Conservation (phyloP, 1,140 invertebrate species). For the Saccostrea echinata region DNA sequence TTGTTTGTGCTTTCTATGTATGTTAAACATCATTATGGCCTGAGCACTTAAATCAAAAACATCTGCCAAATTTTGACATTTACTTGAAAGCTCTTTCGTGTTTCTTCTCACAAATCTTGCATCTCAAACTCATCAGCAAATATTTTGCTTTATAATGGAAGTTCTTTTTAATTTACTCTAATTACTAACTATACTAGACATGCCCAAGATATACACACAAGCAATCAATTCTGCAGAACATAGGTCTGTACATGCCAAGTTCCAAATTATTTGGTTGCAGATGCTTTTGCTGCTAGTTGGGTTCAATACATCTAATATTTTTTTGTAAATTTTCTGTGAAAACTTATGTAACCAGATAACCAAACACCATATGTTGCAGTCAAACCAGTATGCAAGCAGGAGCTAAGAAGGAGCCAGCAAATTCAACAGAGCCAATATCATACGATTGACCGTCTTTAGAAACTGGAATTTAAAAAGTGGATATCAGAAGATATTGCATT, state of each 20-base stretch:
- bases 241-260: too few relatives aligned
- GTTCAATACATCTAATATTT: neutral
- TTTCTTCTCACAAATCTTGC: conserved; percentile 17
- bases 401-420: neutral
- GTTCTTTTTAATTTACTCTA: neutral
- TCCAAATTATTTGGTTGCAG: neutral
- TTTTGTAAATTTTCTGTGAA: neutral
- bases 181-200: neutral
- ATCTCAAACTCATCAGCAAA: neutral
- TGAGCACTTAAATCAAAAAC: neutral
- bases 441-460: neutral
- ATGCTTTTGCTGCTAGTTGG: neutral
- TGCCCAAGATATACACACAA: neutral
- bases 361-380: neutral
- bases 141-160: neutral
- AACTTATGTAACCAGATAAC: too few relatives aligned
- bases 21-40: neutral
- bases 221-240: neutral
- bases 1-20: neutral
- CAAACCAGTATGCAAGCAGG: neutral
- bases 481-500: neutral
- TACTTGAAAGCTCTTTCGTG: conserved; percentile 13
- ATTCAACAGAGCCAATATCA: neutral
- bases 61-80: conserved; percentile 20
- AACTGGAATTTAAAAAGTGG: neutral